Conservation (phyloP, 2,113 vertebrate genomes). For the Rutilus rutilus region DNA sequence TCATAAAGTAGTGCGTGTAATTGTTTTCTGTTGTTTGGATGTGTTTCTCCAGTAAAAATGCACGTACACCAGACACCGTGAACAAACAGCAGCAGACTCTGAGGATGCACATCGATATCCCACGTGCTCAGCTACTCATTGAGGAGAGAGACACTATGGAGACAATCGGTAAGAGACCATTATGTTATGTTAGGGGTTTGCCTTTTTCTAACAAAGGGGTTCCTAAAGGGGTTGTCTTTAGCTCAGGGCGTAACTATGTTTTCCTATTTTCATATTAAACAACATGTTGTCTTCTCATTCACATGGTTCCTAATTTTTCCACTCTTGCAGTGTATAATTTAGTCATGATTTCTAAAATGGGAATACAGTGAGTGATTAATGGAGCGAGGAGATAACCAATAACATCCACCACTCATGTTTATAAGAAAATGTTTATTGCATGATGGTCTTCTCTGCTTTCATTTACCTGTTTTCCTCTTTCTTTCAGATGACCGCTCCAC, state of each 20-base stretch:
- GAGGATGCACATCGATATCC: slow-evolving; percentile 98
- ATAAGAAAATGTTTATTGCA: neutral
- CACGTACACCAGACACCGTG: slow-evolving; percentile 92
- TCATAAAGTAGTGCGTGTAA: neutral
- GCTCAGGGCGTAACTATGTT: no score
- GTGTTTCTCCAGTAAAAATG: slow-evolving; percentile 87
- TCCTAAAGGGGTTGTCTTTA: no score
- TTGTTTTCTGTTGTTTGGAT: neutral
- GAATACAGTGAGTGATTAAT: no score
- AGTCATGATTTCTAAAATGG: no score
- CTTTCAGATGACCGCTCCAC: slow-evolving; percentile 92
- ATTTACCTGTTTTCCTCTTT: neutral
- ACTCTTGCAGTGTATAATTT: no score
- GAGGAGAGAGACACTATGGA: slow-evolving; percentile 99
- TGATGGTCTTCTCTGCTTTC: neutral
- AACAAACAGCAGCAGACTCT: slow-evolving; percentile 97
- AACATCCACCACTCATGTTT: neutral
- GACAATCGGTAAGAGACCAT: slow-evolving; percentile 86
- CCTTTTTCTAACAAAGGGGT: neutral
- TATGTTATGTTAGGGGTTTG: neutral
- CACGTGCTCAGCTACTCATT: slow-evolving; percentile 96
- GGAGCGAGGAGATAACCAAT: neutral
- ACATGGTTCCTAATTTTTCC: no score
- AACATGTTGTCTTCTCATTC: no score
- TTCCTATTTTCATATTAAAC: no score